These are phyloP conservation scores for Dromococcyx pavoninus DNA, from an alignment of 2,797 vertebrate species.

Conservation along the genomic window DNA sequence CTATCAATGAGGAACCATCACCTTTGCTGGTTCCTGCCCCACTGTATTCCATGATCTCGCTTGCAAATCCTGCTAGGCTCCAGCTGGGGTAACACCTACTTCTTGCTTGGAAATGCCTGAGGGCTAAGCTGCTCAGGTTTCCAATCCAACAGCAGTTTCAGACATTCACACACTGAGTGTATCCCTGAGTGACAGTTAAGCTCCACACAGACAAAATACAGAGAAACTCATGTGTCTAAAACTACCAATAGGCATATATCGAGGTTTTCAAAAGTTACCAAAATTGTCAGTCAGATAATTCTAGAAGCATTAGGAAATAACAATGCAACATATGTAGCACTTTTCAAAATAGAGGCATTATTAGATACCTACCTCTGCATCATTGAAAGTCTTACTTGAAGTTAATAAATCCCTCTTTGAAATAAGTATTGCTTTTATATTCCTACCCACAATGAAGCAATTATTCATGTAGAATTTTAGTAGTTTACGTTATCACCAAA, in stretches of 20 bases:
- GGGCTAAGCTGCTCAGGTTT: not conserved
- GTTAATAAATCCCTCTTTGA: not conserved
- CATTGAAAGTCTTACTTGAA: not conserved
- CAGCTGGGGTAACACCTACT: not conserved
- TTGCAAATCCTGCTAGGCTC: accelerated
- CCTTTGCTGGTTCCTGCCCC: not conserved
- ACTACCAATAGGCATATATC: not conserved
- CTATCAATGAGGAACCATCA: accelerated
- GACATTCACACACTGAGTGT: not conserved
- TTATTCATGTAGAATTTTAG: not conserved
- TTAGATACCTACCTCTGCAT: not conserved
- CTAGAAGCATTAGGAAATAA: not conserved
- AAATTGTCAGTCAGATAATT: not conserved
- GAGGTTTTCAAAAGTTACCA: not conserved
- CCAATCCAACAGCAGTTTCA: accelerated
- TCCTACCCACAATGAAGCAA: not conserved
- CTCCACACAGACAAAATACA: not conserved
- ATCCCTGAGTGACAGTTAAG: not conserved
- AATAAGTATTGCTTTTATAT: not conserved
- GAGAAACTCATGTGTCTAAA: not conserved
- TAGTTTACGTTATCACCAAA: not conserved
- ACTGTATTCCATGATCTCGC: accelerated
- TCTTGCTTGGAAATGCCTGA: accelerated
- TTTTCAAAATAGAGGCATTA: not conserved
- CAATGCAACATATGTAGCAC: not conserved